A percentile compares a stretch with the other conserved stretches of the same genome.
Evolutionary conservation across 2,797 vertebrate species (phyloP).

Genomic region (Ptychobarbus kaznakovi): DNA sequence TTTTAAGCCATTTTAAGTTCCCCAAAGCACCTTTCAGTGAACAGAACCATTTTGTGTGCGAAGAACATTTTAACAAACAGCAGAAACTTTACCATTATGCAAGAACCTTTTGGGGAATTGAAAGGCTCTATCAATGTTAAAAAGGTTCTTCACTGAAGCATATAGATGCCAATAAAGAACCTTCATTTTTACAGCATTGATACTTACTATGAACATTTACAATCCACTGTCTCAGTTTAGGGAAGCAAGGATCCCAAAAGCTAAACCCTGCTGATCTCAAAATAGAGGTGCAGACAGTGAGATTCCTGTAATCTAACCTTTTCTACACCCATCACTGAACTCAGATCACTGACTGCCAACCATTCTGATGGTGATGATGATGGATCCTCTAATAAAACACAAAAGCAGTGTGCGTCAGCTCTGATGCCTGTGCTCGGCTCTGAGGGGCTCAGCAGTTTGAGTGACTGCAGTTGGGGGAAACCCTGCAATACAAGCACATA

Average conservation of each 20-base stretch:
- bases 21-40: neutral
- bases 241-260: conserved; percentile 18
- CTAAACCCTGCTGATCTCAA: conserved; percentile 23
- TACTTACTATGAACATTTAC: conserved; percentile 16
- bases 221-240: conserved; percentile 6
- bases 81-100: neutral
- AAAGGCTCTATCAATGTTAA: neutral
- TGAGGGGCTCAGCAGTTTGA: conserved; percentile 66
- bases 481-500: conserved; percentile 62
- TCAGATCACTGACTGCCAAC: conserved; percentile 68
- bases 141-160: neutral
- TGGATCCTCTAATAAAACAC: conserved; percentile 49
- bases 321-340: conserved; percentile 42
- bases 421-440: conserved; percentile 64
- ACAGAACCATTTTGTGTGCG: neutral
- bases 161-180: neutral
- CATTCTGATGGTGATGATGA: conserved; percentile 60
- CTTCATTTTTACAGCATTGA: neutral
- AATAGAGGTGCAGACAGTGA: conserved; percentile 43
- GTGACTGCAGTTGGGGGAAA: conserved; percentile 62
- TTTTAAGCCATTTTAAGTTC: neutral
- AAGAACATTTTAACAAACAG: neutral
- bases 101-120: neutral
- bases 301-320: conserved; percentile 69
- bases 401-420: conserved; percentile 61